These are phyloP conservation scores for Scolopax mira DNA, from an alignment of 2,113 vertebrate genomes.

Conservation along the genomic window DNA sequence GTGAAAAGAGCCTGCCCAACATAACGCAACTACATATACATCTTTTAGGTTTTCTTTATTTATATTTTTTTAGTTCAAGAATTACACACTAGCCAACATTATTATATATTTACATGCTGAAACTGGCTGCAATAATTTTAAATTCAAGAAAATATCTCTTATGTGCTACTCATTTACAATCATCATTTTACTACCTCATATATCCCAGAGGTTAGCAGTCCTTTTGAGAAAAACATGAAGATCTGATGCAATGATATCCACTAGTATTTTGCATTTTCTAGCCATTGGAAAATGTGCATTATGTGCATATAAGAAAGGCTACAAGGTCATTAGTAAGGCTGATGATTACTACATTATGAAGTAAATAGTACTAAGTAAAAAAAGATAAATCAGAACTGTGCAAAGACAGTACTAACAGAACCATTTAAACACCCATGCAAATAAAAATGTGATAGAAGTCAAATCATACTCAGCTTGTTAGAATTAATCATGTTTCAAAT, in stretches of 20 bases:
- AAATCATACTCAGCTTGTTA: slow-evolving; percentile 67
- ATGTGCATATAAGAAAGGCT: slow-evolving; percentile 85
- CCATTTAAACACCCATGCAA: slow-evolving; percentile 82
- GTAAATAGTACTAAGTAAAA: slow-evolving; percentile 76
- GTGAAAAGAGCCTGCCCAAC: neutral
- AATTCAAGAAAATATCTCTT: slow-evolving; percentile 89
- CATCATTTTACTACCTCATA: slow-evolving; percentile 76
- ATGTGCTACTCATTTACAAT: slow-evolving; percentile 86
- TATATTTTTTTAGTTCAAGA: slow-evolving; percentile 85
- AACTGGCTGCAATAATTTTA: slow-evolving; percentile 85
- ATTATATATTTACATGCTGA: slow-evolving; percentile 90
- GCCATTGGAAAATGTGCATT: slow-evolving; percentile 81
- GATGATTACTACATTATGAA: slow-evolving; percentile 82
- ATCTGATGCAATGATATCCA: slow-evolving; percentile 79
- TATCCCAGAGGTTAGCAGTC: slow-evolving; percentile 82
- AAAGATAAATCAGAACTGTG: slow-evolving; percentile 70
- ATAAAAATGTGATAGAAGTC: slow-evolving; percentile 65
- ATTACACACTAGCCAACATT: slow-evolving; percentile 88
- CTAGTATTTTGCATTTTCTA: slow-evolving; percentile 80
- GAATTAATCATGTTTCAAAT: slow-evolving; percentile 65
- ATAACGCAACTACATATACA: slow-evolving; percentile 60
- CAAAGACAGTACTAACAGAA: slow-evolving; percentile 79
- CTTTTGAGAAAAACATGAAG: slow-evolving; percentile 82
- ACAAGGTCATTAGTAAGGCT: slow-evolving; percentile 84
- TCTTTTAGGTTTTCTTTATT: slow-evolving; percentile 83